phyloP scores from a whole-genome alignment of 1,140 invertebrate genomes.

The Penaeus vannamei region DNA sequence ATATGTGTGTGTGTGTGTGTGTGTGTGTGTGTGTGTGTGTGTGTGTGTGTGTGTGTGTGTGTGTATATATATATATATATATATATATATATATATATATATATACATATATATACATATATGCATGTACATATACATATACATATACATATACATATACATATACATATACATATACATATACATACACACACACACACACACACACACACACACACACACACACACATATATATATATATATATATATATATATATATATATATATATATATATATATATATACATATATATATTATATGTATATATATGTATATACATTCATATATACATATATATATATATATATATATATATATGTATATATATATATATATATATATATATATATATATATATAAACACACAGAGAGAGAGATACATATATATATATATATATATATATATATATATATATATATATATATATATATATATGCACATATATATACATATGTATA shows the following conservation, averaged over 20 bases:
- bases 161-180: constrained; percentile 12
- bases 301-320: background rate
- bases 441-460: too few species aligned
- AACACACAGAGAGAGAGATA: background rate
- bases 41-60: background rate
- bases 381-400: constrained; percentile 30
- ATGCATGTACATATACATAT: constrained; percentile 2
- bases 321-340: background rate
- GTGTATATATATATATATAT: constrained; percentile 21
- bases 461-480: too few species aligned
- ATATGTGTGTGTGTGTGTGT: background rate
- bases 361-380: constrained; percentile 5
- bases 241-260: constrained; percentile 28
- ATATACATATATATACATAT: constrained; percentile 17
- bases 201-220: background rate
- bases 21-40: background rate
- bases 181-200: background rate
- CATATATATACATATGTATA: too few species aligned
- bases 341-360: background rate
- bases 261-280: constrained; percentile 28
- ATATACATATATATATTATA: constrained; percentile 10
- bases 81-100: constrained; percentile 26
- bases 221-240: background rate
- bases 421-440: background rate
- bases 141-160: constrained; percentile 12